A percentile compares a stretch with the other conserved stretches of the same genome.
These are phyloP conservation scores for Anneissia japonica DNA, from an alignment of 35 echinoderm and acorn worm species.

Conservation along the genomic window DNA sequence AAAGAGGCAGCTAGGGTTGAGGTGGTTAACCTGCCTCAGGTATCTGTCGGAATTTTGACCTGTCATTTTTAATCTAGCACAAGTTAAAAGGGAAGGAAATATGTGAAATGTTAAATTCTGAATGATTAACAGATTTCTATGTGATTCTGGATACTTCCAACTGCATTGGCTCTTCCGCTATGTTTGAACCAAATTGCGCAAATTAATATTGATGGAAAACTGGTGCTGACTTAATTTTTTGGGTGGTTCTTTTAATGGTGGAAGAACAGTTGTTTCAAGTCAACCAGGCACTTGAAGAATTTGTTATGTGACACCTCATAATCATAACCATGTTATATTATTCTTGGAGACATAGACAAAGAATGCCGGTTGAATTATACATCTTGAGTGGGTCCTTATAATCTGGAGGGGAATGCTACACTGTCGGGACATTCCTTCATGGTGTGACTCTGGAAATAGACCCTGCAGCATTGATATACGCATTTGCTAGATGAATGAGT, in stretches of 20 bases:
- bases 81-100: not conserved
- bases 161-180: not conserved
- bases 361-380: not conserved
- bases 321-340: not conserved
- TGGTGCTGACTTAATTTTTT: not conserved
- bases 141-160: not conserved
- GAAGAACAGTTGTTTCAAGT: not conserved
- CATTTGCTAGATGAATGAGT: not conserved
- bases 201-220: not conserved
- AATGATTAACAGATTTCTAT: not conserved
- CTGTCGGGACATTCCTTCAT: not conserved
- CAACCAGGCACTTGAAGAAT: not conserved
- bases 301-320: not conserved
- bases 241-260: not conserved
- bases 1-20: not conserved
- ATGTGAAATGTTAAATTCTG: not conserved
- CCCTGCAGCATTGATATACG: not conserved
- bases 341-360: not conserved
- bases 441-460: not conserved
- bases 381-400: not conserved
- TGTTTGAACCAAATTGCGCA: not conserved
- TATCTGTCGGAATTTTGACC: not conserved
- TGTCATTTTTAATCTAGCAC: not conserved
- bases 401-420: not conserved
- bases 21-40: not conserved